phyloP scores from a whole-genome alignment of 2,888 invertebrate genomes.

The Xylocampa areola region DNA sequence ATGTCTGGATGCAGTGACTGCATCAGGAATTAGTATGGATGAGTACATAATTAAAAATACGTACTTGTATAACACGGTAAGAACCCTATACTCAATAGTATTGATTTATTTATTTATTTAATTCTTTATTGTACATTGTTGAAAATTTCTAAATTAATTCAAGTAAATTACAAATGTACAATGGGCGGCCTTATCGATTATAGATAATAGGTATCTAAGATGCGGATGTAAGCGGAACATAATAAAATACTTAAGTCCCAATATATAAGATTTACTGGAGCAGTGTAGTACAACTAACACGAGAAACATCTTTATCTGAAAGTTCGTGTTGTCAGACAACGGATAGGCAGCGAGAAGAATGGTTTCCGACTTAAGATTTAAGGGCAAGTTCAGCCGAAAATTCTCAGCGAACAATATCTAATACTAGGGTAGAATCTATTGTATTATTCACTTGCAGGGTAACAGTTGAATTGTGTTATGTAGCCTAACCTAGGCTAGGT shows the following conservation, averaged over 20 bases:
- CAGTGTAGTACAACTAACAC: slow-evolving; percentile 31
- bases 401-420: slow-evolving; percentile 14
- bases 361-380: slow-evolving; percentile 40
- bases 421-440: slow-evolving; percentile 4
- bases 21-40: too few relatives aligned
- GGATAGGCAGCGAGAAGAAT: slow-evolving; percentile 49
- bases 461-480: not conserved
- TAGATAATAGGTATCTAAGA: not conserved
- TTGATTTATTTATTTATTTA: too few relatives aligned
- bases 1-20: too few relatives aligned
- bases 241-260: slow-evolving; percentile 20
- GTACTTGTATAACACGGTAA: too few relatives aligned
- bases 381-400: slow-evolving; percentile 34
- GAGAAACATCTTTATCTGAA: slow-evolving; percentile 51
- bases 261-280: slow-evolving; percentile 38
- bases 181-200: too few relatives aligned
- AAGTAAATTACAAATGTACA: too few relatives aligned
- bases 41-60: too few relatives aligned
- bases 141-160: too few relatives aligned
- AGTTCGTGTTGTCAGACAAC: slow-evolving; percentile 40
- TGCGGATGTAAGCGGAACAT: slow-evolving; percentile 10
- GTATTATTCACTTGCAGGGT: not conserved
- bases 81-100: too few relatives aligned
- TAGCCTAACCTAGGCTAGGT: too few relatives aligned
- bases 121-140: too few relatives aligned